Percentiles rank a stretch among this genome's conserved stretches.
These are phyloP conservation scores for Stenolophus ochropezus DNA, from an alignment of 2,888 invertebrate genomes.

Conservation along the genomic window DNA sequence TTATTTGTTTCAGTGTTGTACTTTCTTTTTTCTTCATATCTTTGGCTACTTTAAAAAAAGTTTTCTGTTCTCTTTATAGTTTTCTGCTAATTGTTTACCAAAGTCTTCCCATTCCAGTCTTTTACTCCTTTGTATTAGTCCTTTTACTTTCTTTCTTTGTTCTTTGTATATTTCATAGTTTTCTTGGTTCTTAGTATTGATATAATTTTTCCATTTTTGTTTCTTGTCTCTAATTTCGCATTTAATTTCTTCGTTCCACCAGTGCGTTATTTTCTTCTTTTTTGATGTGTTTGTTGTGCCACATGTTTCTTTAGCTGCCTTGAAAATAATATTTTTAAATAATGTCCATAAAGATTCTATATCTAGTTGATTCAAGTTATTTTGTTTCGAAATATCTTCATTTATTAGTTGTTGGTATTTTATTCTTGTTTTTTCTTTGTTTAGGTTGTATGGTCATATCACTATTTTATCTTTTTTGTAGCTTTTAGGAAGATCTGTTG, in stretches of 20 bases:
- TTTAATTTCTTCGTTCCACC: not conserved
- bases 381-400: not conserved
- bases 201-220: not conserved
- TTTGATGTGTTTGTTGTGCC: not conserved
- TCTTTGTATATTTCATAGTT: not conserved
- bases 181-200: not conserved
- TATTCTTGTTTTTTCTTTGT: not conserved
- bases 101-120: not conserved
- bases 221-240: not conserved
- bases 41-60: not conserved
- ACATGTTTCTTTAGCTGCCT: not conserved
- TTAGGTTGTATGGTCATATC: not conserved
- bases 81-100: not conserved
- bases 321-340: not conserved
- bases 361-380: not conserved
- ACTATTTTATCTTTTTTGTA: not conserved
- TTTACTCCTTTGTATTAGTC: not conserved
- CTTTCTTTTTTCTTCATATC: not conserved
- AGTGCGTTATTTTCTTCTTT: not conserved
- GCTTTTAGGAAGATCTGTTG: not conserved
- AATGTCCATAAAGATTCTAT: not conserved
- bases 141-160: not conserved
- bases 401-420: too few species aligned
- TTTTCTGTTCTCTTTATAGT: not conserved
- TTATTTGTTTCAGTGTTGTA: not conserved